Percentiles rank a stretch among this genome's conserved stretches.
Conservation (phyloP, 2,113 vertebrate species). For the Sturnus vulgaris region DNA sequence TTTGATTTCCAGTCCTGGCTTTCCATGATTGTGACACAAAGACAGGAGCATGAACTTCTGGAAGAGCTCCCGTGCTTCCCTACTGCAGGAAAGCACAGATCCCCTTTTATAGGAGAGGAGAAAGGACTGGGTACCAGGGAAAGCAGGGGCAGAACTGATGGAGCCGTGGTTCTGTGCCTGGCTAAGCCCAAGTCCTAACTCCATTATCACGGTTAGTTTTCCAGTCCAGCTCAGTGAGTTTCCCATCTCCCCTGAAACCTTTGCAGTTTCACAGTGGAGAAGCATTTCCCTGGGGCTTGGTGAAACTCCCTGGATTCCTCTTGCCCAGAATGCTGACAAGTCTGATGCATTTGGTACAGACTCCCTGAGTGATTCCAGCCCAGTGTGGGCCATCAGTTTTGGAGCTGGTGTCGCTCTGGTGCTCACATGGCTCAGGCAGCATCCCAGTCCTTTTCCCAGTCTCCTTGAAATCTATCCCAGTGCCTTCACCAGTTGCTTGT, state of each 20-base stretch:
- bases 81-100: background rate
- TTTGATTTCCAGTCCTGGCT: background rate
- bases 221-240: background rate
- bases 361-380: background rate
- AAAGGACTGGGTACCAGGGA: background rate
- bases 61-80: background rate
- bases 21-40: rapidly evolving
- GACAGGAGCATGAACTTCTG: background rate
- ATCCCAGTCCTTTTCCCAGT: background rate
- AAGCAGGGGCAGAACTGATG: background rate
- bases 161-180: background rate
- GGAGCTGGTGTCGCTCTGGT: background rate
- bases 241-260: background rate
- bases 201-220: rapidly evolving
- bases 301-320: background rate
- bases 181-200: background rate
- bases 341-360: background rate
- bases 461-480: background rate
- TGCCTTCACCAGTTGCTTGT: background rate
- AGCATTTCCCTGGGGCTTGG: background rate
- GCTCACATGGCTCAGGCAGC: background rate
- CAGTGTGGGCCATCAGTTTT: background rate
- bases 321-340: background rate
- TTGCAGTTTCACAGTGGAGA: background rate
- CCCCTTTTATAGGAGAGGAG: background rate